Evolutionary conservation across 2,113 vertebrate species (phyloP).

Genomic region (Columba livia): DNA sequence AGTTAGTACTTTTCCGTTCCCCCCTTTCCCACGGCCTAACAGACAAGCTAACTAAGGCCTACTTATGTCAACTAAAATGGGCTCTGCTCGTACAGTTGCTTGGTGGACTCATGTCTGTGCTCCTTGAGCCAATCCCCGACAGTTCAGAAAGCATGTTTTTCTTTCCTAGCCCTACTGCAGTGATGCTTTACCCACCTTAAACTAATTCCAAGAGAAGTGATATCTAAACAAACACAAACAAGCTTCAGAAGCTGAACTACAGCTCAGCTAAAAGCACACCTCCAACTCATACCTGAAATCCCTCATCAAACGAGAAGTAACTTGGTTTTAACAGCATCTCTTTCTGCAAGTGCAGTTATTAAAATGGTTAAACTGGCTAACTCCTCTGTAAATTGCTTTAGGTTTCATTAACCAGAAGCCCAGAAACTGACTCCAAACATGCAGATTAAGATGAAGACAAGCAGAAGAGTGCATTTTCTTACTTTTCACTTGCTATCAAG

Average conservation of each 20-base stretch:
- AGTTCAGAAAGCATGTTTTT: neutral
- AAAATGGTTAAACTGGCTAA: neutral
- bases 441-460: neutral
- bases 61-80: no score
- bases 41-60: no score
- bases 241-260: neutral
- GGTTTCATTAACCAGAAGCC: neutral
- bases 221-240: neutral
- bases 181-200: neutral
- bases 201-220: neutral
- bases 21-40: no score
- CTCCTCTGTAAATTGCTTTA: neutral
- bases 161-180: neutral
- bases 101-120: no score
- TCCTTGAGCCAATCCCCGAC: no score
- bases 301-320: neutral
- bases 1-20: no score
- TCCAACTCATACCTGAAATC: neutral
- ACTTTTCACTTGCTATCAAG: neutral
- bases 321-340: neutral
- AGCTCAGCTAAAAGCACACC: neutral
- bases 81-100: no score
- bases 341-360: neutral
- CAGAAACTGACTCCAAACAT: neutral
- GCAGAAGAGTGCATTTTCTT: neutral